phyloP scores from a whole-genome alignment of 1,140 invertebrate genomes.

The Euwallacea fornicatus region DNA sequence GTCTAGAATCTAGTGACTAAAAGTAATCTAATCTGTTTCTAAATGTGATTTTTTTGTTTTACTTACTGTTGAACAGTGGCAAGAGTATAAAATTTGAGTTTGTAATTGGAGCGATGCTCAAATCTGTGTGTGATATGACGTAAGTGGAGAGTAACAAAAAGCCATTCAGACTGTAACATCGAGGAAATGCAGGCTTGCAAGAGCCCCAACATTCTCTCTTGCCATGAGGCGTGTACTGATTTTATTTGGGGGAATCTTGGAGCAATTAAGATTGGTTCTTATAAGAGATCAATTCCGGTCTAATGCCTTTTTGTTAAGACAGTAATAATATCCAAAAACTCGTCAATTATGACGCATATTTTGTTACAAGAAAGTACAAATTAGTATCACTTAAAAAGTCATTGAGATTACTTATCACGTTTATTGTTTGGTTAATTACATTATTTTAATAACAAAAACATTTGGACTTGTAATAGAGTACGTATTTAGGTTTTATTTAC shows the following conservation, averaged over 20 bases:
- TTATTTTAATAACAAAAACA: background rate
- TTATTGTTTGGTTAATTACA: constrained; percentile 28
- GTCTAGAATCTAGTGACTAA: constrained; percentile 35
- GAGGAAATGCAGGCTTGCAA: background rate
- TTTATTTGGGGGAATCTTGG: constrained; percentile 35
- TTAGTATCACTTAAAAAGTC: constrained; percentile 47
- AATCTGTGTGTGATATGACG: constrained; percentile 42
- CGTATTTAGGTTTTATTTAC: background rate
- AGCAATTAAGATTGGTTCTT: background rate
- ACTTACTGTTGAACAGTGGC: constrained; percentile 45
- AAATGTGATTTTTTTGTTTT: constrained; percentile 49
- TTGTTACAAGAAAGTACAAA: constrained; percentile 54
- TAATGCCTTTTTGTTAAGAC: constrained; percentile 44
- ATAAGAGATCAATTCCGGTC: background rate
- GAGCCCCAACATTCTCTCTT: constrained; percentile 14
- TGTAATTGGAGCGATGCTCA: constrained; percentile 46
- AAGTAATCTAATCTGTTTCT: constrained; percentile 48
- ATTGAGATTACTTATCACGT: constrained; percentile 30
- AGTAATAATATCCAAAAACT: constrained; percentile 39
- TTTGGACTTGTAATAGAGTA: background rate
- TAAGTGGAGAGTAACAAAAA: constrained; percentile 39
- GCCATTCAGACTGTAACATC: constrained; percentile 31
- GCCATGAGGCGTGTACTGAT: constrained; percentile 42
- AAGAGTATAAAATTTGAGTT: constrained; percentile 49
- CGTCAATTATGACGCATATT: constrained; percentile 51